Conservation (phyloP, 1,140 invertebrate genomes). For the Drosophila busckii region DNA sequence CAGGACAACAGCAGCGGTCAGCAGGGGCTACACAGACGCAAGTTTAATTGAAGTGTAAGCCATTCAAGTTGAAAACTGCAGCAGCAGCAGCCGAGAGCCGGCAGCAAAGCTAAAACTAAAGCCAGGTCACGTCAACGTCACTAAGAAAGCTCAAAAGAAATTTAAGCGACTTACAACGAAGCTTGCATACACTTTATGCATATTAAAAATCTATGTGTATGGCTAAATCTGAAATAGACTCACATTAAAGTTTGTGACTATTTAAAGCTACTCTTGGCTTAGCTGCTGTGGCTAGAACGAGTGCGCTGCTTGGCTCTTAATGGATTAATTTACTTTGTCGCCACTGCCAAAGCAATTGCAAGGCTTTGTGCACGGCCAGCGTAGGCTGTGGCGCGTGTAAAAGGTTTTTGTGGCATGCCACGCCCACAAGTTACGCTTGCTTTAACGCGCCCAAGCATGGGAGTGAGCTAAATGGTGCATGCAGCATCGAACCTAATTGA, state of each 20-base stretch:
- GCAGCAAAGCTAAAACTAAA: slow-evolving; percentile 16
- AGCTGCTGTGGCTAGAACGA: too few relatives aligned
- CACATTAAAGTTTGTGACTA: too few relatives aligned
- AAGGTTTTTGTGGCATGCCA: slow-evolving; percentile 55
- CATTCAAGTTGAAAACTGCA: slow-evolving; percentile 58
- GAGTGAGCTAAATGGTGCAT: slow-evolving; percentile 42
- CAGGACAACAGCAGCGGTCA: slow-evolving; percentile 18
- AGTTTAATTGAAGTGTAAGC: slow-evolving; percentile 75
- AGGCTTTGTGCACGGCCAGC: slow-evolving; percentile 25
- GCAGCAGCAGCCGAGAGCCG: slow-evolving; percentile 16
- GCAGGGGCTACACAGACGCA: slow-evolving; percentile 15
- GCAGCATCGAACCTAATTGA: slow-evolving; percentile 59
- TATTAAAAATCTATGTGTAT: too few relatives aligned
- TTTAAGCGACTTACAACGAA: slow-evolving; percentile 31
- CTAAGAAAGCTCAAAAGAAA: slow-evolving; percentile 38
- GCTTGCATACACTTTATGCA: too few relatives aligned
- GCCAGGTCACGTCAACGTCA: slow-evolving; percentile 57
- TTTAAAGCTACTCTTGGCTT: too few relatives aligned
- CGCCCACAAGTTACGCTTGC: slow-evolving; percentile 21
- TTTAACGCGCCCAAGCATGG: slow-evolving; percentile 6
- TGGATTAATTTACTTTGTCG: slow-evolving; percentile 76
- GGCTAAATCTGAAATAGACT: too few relatives aligned
- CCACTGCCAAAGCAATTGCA: slow-evolving; percentile 57
- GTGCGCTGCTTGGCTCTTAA: slow-evolving; percentile 48
- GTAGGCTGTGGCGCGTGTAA: slow-evolving; percentile 57